These are phyloP conservation scores for Dendropsophus ebraccatus DNA, from an alignment of 2,113 vertebrate species.

Conservation along the genomic window DNA sequence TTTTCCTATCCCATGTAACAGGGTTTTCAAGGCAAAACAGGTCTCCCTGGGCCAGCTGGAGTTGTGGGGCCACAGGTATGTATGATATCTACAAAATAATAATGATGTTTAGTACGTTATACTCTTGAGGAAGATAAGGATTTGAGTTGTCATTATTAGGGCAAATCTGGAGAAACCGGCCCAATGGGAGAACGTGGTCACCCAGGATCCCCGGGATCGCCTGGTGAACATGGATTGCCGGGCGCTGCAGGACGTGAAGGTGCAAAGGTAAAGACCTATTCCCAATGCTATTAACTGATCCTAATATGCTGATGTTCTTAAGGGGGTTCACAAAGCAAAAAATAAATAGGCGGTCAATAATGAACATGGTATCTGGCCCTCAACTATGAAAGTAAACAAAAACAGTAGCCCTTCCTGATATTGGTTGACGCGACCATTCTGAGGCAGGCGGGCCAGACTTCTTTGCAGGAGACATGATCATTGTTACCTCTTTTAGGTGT, in stretches of 20 bases:
- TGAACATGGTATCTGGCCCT: neutral
- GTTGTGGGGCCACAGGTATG: slow-evolving; percentile 91
- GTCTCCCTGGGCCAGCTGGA: slow-evolving; percentile 82
- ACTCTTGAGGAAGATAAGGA: neutral
- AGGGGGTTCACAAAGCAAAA: neutral
- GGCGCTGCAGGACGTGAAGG: slow-evolving; percentile 88
- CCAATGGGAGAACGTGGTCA: slow-evolving; percentile 88
- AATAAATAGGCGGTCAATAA: neutral
- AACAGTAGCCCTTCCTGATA: neutral
- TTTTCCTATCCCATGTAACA: slow-evolving; percentile 60
- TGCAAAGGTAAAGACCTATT: slow-evolving; percentile 77
- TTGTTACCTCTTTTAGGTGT: too few species aligned
- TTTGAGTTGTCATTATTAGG: slow-evolving; percentile 68
- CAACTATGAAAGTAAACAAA: neutral
- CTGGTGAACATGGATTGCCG: slow-evolving; percentile 89
- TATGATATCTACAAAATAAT: neutral
- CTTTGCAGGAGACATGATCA: neutral
- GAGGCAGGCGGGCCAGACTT: neutral
- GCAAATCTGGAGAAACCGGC: slow-evolving; percentile 86
- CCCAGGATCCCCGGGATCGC: slow-evolving; percentile 88
- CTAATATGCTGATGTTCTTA: neutral
- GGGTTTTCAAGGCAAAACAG: slow-evolving; percentile 94
- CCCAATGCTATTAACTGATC: neutral
- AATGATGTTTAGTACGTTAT: neutral
- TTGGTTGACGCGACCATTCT: neutral